Percentiles rank a stretch among this genome's conserved stretches.
phyloP scores from a whole-genome alignment of 2,888 invertebrate genomes.

The Toxonevra muliebris region DNA sequence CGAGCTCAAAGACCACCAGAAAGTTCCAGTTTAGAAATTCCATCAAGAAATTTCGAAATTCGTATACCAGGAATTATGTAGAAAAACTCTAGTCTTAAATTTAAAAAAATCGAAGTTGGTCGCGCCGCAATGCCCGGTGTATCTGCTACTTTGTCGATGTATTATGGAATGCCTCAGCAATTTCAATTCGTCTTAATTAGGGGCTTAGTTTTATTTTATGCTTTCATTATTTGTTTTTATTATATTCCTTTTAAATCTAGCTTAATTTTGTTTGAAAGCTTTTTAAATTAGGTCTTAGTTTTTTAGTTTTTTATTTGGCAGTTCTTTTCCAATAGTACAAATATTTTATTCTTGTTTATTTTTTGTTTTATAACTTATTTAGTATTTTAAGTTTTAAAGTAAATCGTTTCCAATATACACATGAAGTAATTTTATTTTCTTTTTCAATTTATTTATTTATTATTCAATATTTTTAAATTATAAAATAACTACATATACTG shows the following conservation, averaged over 20 bases:
- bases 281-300: conserved; percentile 19
- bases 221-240: conserved; percentile 41
- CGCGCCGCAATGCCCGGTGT: too few species aligned
- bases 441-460: conserved; percentile 15
- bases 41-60: too few species aligned
- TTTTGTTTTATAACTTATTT: conserved; percentile 33
- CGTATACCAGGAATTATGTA: too few species aligned
- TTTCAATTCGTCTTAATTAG: neutral
- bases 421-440: conserved; percentile 33
- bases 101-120: too few species aligned
- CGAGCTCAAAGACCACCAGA: too few species aligned
- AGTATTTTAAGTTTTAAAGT: conserved; percentile 55
- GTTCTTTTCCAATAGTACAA: conserved; percentile 61
- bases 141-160: too few species aligned
- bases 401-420: conserved; percentile 64
- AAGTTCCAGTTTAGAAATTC: too few species aligned
- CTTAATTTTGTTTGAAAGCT: conserved; percentile 3
- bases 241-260: neutral
- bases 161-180: too few species aligned
- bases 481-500: too few species aligned
- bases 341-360: conserved; percentile 49
- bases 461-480: neutral
- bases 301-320: conserved; percentile 49
- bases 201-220: conserved; percentile 53
- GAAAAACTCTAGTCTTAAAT: too few species aligned